These are phyloP conservation scores for Brachyalestes nurse DNA, from an alignment of 2,797 vertebrate genomes.

Conservation along the genomic window DNA sequence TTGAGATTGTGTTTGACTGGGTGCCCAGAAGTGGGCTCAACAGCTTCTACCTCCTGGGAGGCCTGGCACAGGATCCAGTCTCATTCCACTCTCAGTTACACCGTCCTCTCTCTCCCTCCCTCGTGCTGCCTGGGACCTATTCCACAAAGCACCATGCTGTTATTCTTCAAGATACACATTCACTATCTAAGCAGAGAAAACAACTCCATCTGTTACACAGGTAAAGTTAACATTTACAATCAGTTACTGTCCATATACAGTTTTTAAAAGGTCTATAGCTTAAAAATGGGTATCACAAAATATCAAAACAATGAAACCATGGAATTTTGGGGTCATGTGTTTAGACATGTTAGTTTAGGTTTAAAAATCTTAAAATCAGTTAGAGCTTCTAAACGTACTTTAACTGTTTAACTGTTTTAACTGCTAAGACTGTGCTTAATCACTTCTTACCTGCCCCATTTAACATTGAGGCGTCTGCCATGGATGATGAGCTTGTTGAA, in stretches of 20 bases:
- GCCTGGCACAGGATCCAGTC: slow-evolving; percentile 95
- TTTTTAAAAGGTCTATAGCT: too few relatives aligned
- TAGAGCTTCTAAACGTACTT: too few relatives aligned
- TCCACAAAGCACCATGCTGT: neutral
- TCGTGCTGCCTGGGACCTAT: slow-evolving; percentile 94
- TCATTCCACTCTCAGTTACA: slow-evolving; percentile 90
- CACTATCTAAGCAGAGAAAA: neutral
- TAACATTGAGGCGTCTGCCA: slow-evolving; percentile 94
- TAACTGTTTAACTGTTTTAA: too few relatives aligned
- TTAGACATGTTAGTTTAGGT: too few relatives aligned
- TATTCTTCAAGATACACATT: neutral
- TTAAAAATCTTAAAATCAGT: too few relatives aligned
- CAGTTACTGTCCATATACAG: too few relatives aligned
- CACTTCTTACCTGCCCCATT: slow-evolving; percentile 92
- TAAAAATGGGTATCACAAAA: too few relatives aligned
- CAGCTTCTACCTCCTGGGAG: slow-evolving; percentile 89
- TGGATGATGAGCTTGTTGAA: slow-evolving; percentile 99
- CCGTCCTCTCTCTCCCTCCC: slow-evolving; percentile 97
- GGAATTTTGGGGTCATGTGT: too few relatives aligned
- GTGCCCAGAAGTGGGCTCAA: neutral
- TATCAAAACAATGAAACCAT: too few relatives aligned
- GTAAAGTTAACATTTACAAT: neutral
- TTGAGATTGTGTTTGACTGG: neutral
- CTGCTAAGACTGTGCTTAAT: neutral
- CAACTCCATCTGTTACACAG: neutral